Evolutionary conservation across 1,140 invertebrate species (phyloP), one percentile per base, ranked within the genome.

Genomic region (Uloborus diversus): DNA sequence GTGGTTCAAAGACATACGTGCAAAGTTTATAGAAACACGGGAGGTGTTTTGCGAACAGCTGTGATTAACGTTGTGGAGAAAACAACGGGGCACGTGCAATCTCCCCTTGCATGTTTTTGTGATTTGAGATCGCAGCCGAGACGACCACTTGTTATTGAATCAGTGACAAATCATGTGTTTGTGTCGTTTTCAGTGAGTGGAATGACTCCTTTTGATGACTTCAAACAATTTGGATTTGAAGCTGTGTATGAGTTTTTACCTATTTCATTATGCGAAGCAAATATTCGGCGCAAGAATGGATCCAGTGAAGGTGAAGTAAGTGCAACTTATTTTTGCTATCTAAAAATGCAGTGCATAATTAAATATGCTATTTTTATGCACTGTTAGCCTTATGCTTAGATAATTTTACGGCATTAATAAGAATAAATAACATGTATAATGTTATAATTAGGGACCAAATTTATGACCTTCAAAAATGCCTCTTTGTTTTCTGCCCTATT

Each of bases 191-290:
- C 91, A 42, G 92, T 94, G 1, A 89, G 89, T 9, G 91, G 92
- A 68, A 96, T 96, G 94, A 91, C 92, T 57, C 90, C 93, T 0
- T 87, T 91, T 7, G 94, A 96, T 83, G 94, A 96, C 87, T 94
- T 93, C 84, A 90, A 92, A 65, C 92, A 93, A 69, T 89, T 94
- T 49, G 92, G 91, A 78, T 95, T 96, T 85, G 93, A 95, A 86
- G 94, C 92, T 23, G 91, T 90, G 20, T 94, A 92, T 84, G 93
- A 95, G 84, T 95, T 94, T 83, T 88, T 94, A 0, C 91, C 92
- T 83, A 89, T 91, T 61, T 86, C 90, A 23, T 86, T 89, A 27
- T 95, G 94, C 84, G 81, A 82, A 11, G 79, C 65, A 3, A 80
- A 68, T n/a, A 65, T 81, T 3, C 57, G 64, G 7, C 27, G 69